Conservation (phyloP, 2,888 invertebrate species). For the Cryptus armator region DNA sequence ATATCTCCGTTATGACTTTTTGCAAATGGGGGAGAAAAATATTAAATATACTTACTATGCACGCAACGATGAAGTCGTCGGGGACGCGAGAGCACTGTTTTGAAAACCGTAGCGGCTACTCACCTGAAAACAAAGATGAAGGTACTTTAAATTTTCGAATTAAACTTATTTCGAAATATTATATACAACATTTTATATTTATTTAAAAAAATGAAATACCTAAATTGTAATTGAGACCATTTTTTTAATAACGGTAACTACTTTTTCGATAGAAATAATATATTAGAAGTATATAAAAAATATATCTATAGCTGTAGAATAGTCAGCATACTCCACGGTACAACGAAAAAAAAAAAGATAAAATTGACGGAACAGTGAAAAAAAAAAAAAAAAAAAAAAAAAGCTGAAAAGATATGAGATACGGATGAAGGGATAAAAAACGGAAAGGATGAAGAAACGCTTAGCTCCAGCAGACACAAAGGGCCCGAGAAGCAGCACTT, state of each 20-base stretch:
- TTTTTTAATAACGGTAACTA: neutral
- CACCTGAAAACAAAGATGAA: neutral
- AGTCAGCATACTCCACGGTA: neutral
- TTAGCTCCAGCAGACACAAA: conserved; percentile 64
- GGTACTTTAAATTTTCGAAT: neutral
- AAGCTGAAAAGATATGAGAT: conserved; percentile 36
- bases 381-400: neutral
- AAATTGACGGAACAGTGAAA: conserved; percentile 39
- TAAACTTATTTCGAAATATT: neutral
- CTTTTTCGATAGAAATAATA: neutral
- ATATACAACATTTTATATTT: neutral
- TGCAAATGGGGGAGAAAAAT: neutral
- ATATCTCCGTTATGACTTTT: neutral
- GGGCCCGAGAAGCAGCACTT: conserved; percentile 64
- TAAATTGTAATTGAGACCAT: neutral
- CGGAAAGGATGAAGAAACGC: conserved; percentile 46
- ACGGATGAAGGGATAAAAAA: conserved; percentile 44
- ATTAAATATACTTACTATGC: neutral
- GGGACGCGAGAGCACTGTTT: neutral
- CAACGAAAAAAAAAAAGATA: neutral
- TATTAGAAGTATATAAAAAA: too few species aligned
- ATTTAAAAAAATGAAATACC: neutral
- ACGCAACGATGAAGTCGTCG: neutral
- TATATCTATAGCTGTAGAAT: neutral
- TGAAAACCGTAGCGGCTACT: neutral